Percentiles rank a stretch among this genome's conserved stretches.
Evolutionary conservation across 2,888 invertebrate species (phyloP).

Genomic region (Chelonus formosanus): DNA sequence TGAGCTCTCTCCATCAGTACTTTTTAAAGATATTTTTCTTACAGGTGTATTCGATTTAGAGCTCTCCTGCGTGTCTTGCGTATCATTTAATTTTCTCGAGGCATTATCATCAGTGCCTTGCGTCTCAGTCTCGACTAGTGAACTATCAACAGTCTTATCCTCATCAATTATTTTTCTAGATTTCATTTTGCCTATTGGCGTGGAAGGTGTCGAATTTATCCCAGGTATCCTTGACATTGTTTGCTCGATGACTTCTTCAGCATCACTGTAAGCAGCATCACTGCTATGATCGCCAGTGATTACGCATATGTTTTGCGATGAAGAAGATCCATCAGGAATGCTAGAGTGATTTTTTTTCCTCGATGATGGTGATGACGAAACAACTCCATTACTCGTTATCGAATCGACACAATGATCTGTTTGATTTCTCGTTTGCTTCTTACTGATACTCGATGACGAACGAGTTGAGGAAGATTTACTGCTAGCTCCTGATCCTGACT

Average conservation of each 20-base stretch:
- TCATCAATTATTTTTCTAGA: slow-evolving; percentile 57
- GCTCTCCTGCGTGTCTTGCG: slow-evolving; percentile 19
- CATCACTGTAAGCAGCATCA: slow-evolving; percentile 60
- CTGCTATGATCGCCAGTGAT: slow-evolving; percentile 55
- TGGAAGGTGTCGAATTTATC: slow-evolving; percentile 56
- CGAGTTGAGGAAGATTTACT: slow-evolving; percentile 48
- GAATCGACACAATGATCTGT: slow-evolving; percentile 51
- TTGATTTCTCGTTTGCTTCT: slow-evolving; percentile 52
- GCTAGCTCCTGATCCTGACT: slow-evolving; percentile 49
- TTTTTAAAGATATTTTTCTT: slow-evolving; percentile 38
- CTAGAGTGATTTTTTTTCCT: slow-evolving; percentile 54
- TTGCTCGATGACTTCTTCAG: slow-evolving; percentile 59
- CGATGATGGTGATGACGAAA: slow-evolving; percentile 52
- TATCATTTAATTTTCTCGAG: slow-evolving; percentile 26
- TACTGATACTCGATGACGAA: slow-evolving; percentile 48
- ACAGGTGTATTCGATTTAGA: slow-evolving; percentile 32
- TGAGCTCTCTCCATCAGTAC: slow-evolving; percentile 34
- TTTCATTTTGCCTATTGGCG: slow-evolving; percentile 56
- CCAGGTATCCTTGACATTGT: slow-evolving; percentile 56
- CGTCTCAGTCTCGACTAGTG: slow-evolving; percentile 33
- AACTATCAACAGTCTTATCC: slow-evolving; percentile 54
- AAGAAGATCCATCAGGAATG: slow-evolving; percentile 52
- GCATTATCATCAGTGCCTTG: slow-evolving; percentile 34
- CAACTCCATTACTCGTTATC: slow-evolving; percentile 57
- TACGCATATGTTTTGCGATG: slow-evolving; percentile 41